Evolutionary conservation across 2,797 vertebrate genomes (phyloP).

Genomic region (Lacerta agilis): DNA sequence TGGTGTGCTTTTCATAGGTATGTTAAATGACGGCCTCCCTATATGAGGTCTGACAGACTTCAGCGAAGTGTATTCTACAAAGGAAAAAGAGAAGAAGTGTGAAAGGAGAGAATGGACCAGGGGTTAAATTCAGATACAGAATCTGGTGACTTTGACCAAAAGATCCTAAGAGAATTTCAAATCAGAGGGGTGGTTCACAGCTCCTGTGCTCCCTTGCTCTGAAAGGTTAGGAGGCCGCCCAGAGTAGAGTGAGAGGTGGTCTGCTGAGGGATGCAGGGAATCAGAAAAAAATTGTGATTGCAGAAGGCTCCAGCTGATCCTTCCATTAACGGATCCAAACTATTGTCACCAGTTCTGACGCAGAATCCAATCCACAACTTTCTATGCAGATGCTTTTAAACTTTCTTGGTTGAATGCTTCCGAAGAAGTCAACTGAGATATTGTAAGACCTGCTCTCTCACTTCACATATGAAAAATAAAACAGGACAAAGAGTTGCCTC

Average conservation of each 20-base stretch:
- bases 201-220: neutral
- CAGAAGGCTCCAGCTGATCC: too few relatives aligned
- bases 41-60: slow-evolving; percentile 84
- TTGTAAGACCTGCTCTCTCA: neutral
- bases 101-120: neutral
- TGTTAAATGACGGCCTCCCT: slow-evolving; percentile 78
- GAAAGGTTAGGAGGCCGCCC: neutral
- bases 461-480: neutral
- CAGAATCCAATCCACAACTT: neutral
- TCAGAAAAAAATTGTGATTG: too few relatives aligned
- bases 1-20: slow-evolving; percentile 82
- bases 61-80: slow-evolving; percentile 88
- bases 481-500: neutral
- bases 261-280: too few relatives aligned
- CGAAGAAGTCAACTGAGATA: too few relatives aligned
- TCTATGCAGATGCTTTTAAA: neutral
- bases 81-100: neutral
- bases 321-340: too few relatives aligned
- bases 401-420: too few relatives aligned
- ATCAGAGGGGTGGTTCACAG: neutral
- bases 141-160: neutral
- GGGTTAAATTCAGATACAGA: neutral
- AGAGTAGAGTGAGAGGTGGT: neutral
- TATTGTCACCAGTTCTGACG: too few relatives aligned
- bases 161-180: neutral